Evolutionary conservation across 2,797 vertebrate genomes (phyloP).

Genomic region (Pangasius mekongensis): DNA sequence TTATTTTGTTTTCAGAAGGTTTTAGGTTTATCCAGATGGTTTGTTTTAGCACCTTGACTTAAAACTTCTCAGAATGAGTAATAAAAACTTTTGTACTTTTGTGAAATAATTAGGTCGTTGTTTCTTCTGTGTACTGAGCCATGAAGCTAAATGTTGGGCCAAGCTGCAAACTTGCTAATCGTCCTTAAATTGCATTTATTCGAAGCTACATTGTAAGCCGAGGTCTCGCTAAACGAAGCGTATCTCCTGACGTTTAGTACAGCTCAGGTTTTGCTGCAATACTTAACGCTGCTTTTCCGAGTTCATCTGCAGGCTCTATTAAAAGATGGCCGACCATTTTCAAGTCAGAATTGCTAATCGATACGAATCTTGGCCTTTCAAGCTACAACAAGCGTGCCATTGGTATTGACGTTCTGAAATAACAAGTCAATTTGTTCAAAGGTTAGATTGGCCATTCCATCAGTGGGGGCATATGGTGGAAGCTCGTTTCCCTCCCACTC

Average conservation of each 20-base stretch:
- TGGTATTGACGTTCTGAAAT: constrained; percentile 50
- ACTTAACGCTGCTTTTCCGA: constrained; percentile 3
- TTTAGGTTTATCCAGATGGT: background rate
- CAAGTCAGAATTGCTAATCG: constrained; percentile 49
- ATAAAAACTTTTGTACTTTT: background rate
- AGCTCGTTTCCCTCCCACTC: constrained; percentile 30
- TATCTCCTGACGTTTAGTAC: background rate
- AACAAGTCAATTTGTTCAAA: constrained; percentile 59
- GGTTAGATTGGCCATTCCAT: constrained; percentile 40
- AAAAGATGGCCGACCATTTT: constrained; percentile 35
- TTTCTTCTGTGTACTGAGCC: background rate
- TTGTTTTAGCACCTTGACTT: background rate
- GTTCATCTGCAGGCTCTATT: constrained; percentile 11
- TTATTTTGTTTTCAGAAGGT: too few species aligned
- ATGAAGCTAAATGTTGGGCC: background rate
- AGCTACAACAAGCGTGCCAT: constrained; percentile 35
- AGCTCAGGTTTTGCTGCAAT: background rate
- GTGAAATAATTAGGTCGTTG: background rate
- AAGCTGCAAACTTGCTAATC: background rate
- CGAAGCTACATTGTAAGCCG: background rate
- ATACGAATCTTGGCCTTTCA: constrained; percentile 51
- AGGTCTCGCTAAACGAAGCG: background rate
- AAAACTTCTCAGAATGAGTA: background rate
- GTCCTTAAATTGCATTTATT: background rate
- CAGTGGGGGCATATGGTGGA: constrained; percentile 13